Conservation (phyloP, 2,888 invertebrate species). For the Dasypogon diadema region DNA sequence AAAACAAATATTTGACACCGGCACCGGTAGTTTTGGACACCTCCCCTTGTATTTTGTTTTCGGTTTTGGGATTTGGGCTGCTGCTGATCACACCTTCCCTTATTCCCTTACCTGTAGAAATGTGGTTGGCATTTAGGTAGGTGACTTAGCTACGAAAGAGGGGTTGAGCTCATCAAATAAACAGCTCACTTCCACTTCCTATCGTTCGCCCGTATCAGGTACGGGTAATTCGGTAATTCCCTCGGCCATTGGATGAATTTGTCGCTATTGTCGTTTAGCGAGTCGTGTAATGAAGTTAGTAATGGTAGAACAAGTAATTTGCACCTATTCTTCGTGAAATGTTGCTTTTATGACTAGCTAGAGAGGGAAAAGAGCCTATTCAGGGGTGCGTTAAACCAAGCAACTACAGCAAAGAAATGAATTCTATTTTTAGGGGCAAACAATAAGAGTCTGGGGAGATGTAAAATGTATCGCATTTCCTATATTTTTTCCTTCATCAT, state of each 20-base stretch:
- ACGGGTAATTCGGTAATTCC: not conserved
- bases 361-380: not conserved
- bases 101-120: not conserved
- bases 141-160: not conserved
- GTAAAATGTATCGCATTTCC: no score
- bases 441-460: not conserved
- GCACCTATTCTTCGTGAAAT: slow-evolving; percentile 20
- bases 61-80: slow-evolving; percentile 1
- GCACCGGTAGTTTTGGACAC: not conserved
- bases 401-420: no score
- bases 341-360: not conserved
- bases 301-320: slow-evolving; percentile 31
- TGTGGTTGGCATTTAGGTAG: not conserved
- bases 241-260: slow-evolving; percentile 26
- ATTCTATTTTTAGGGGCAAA: no score
- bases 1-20: slow-evolving; percentile 16
- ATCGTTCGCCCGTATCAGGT: not conserved
- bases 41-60: slow-evolving; percentile 10
- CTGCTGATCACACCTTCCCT: slow-evolving; percentile 34
- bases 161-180: not conserved
- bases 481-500: no score
- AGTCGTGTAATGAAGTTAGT: slow-evolving; percentile 30
- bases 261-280: slow-evolving; percentile 21
- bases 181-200: slow-evolving; percentile 23
- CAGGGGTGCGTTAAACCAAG: not conserved